Conservation (phyloP, 2,113 vertebrate species). For the Chamaetylas fuelleborni region DNA sequence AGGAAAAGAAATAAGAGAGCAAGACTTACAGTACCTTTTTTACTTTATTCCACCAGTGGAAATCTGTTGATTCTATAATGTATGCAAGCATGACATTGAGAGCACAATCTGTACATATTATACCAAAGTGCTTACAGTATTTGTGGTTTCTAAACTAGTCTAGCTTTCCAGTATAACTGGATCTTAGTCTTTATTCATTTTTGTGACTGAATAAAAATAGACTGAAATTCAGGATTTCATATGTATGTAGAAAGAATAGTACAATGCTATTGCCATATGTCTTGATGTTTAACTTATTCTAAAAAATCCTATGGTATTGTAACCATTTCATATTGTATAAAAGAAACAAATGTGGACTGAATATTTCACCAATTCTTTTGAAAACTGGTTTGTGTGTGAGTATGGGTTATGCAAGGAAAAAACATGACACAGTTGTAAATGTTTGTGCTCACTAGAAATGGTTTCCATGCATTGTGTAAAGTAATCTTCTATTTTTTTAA, state of each 20-base stretch:
- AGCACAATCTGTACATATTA: slow-evolving; percentile 54
- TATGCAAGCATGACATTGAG: slow-evolving; percentile 21
- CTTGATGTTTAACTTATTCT: slow-evolving; percentile 80
- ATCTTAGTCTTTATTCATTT: slow-evolving; percentile 44
- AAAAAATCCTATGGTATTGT: slow-evolving; percentile 42
- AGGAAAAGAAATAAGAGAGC: not conserved
- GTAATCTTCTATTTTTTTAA: slow-evolving; percentile 61
- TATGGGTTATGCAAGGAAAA: slow-evolving; percentile 42
- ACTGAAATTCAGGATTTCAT: slow-evolving; percentile 46
- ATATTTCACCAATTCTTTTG: slow-evolving; percentile 59
- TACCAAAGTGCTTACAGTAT: slow-evolving; percentile 49
- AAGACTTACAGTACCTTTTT: not conserved
- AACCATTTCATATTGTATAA: slow-evolving; percentile 55
- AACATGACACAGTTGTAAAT: slow-evolving; percentile 49
- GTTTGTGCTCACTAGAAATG: slow-evolving; percentile 36
- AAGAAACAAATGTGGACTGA: slow-evolving; percentile 34
- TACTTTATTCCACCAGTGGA: not conserved
- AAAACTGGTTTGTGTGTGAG: slow-evolving; percentile 45
- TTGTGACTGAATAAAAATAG: slow-evolving; percentile 53
- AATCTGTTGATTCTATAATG: not conserved
- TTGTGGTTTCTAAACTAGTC: slow-evolving; percentile 54
- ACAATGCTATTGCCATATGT: slow-evolving; percentile 58
- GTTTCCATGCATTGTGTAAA: slow-evolving; percentile 49
- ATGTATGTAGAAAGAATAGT: slow-evolving; percentile 54
- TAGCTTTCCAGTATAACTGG: slow-evolving; percentile 57